phyloP scores from a whole-genome alignment of 35 echinoderm and acorn worm species.

The Lytechinus variegatus region DNA sequence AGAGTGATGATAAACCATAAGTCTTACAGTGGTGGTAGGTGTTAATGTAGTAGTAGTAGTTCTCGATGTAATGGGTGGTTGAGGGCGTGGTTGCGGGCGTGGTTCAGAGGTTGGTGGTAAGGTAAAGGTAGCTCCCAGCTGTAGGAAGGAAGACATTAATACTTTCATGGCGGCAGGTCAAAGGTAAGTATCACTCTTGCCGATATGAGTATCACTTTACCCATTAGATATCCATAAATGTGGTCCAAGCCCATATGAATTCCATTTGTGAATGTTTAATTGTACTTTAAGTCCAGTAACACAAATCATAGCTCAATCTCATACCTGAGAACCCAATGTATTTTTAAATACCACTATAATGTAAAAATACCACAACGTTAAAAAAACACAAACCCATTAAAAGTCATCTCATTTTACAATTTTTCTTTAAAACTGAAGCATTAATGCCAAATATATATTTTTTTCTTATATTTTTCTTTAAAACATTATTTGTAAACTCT shows the following conservation, averaged over 20 bases:
- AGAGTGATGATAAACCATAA: constrained; percentile 16
- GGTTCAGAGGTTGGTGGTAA: constrained; percentile 38
- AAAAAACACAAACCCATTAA: neutral
- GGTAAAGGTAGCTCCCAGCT: constrained; percentile 66
- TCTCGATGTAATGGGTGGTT: constrained; percentile 35
- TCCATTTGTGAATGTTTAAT: neutral
- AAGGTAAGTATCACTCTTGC: neutral
- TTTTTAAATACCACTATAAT: neutral
- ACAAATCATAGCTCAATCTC: neutral
- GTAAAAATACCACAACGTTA: neutral
- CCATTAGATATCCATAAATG: neutral
- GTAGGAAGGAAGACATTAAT: constrained; percentile 40
- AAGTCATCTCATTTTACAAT: neutral
- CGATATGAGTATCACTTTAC: neutral
- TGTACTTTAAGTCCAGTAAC: neutral
- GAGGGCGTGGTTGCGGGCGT: neutral
- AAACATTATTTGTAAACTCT: neutral
- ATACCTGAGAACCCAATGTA: neutral
- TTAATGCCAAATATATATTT: neutral
- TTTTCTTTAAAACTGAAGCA: neutral
- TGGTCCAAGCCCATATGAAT: neutral
- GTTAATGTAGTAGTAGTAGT: constrained; percentile 48
- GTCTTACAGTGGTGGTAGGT: constrained; percentile 56
- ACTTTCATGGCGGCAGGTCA: neutral
- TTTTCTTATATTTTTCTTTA: neutral